These are phyloP conservation scores for Pristionchus mayeri DNA, from an alignment of 2,888 invertebrate genomes.

Conservation along the genomic window DNA sequence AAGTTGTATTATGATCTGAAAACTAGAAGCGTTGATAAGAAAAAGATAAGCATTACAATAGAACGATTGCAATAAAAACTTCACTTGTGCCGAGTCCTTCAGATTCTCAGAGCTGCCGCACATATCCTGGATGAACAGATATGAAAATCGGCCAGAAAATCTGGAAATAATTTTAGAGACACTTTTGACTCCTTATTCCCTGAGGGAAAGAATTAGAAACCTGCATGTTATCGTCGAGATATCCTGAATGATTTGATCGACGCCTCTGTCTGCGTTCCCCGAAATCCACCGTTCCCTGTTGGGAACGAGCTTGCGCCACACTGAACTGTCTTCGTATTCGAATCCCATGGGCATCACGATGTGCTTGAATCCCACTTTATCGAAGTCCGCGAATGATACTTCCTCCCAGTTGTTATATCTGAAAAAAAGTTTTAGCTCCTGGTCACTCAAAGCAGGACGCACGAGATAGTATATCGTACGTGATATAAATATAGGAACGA, in stretches of 20 bases:
- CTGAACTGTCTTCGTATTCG: slow-evolving; percentile 18
- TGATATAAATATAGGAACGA: no score
- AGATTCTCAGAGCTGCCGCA: not conserved
- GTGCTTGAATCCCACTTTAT: slow-evolving; percentile 19
- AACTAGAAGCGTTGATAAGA: no score
- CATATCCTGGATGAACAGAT: not conserved
- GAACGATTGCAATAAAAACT: not conserved
- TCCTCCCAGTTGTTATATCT: no score
- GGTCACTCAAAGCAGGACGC: no score
- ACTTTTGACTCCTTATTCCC: no score
- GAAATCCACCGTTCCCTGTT: not conserved
- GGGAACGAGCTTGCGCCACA: not conserved
- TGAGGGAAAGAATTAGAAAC: no score
- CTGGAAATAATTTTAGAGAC: no score
- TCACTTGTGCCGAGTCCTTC: not conserved
- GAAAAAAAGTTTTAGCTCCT: no score
- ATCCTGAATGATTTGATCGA: slow-evolving; percentile 19
- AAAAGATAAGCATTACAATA: not conserved
- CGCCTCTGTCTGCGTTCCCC: not conserved
- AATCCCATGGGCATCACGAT: slow-evolving; percentile 39
- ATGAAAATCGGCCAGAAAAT: no score
- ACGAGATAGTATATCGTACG: no score
- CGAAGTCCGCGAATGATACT: not conserved
- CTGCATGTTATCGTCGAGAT: slow-evolving; percentile 38
- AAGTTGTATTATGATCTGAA: no score